Evolutionary conservation across 2,888 invertebrate species (phyloP), one percentile per base, ranked within the genome.

Genomic region (Leptogaster cylindrica): DNA sequence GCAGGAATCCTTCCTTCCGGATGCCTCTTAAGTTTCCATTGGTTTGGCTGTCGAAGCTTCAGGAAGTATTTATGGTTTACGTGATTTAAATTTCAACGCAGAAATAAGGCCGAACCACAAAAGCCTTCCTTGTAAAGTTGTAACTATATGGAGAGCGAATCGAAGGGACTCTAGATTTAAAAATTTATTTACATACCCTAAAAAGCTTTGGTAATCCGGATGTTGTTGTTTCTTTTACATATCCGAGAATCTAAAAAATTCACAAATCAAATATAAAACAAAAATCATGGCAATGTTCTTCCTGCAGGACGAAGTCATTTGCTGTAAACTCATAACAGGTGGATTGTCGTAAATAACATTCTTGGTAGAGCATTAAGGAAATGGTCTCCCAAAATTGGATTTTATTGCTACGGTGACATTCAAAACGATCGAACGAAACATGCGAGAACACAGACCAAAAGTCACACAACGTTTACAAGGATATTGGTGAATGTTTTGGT

Each of bases 381-480:
- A 55, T 36, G 55, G 55, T 55, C 55, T 55, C 39, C 36, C 55
- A 55, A n/a, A 55, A 55, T 55, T 55, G 55, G 55, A 39, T 55
- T 55, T 55, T 55, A 55, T 55, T 55, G 39, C 55, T 23, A 20
- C 23, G 55, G 36, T 55, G 55, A 55, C 55, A 55, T 36, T 55
- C 55, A 36, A 55, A 55, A 55, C 36, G 36, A 55, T 55, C 36
- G 55, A 23, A 14, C 55, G 36, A 55, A n/a, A n/a, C n/a, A n/a
- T n/a, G n/a, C n/a, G n/a, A n/a, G n/a, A n/a, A n/a, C n/a, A n/a
- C n/a, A n/a, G n/a, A n/a, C n/a, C n/a, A n/a, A n/a, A n/a, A n/a
- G n/a, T n/a, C n/a, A n/a, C n/a, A n/a, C n/a, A n/a, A n/a, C n/a
- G n/a, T n/a, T n/a, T n/a, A n/a, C n/a, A n/a, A n/a, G n/a, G n/a